Percentiles rank a stretch among this genome's conserved stretches.
Conservation (phyloP, 1,140 invertebrate species). For the Drosophila hydei region DNA sequence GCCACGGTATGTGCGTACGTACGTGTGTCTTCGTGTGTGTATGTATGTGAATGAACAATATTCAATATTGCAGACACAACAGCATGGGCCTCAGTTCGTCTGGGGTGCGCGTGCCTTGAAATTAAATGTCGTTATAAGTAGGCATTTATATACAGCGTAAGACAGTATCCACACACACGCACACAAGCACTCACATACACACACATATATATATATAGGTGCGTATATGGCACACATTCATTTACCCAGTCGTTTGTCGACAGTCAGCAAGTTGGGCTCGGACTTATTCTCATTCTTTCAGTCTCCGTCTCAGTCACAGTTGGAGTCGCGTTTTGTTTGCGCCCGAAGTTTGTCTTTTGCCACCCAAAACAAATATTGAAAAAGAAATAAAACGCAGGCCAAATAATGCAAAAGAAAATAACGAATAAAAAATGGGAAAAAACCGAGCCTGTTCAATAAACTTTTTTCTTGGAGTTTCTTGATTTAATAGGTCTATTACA, state of each 20-base stretch:
- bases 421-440: slow-evolving; percentile 13
- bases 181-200: slow-evolving; percentile 22
- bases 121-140: slow-evolving; percentile 82
- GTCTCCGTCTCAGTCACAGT: slow-evolving; percentile 11
- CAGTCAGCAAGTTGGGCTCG: slow-evolving; percentile 32
- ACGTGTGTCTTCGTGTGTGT: slow-evolving; percentile 23
- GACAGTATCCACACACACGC: slow-evolving; percentile 12
- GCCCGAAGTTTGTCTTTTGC: slow-evolving; percentile 63
- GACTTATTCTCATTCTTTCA: neutral
- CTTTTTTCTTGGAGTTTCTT: neutral
- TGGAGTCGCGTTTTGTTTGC: slow-evolving; percentile 24
- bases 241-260: slow-evolving; percentile 45
- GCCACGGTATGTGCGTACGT: slow-evolving; percentile 1
- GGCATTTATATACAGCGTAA: slow-evolving; percentile 76
- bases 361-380: slow-evolving; percentile 80
- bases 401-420: slow-evolving; percentile 55
- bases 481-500: neutral
- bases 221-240: slow-evolving; percentile 44
- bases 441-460: neutral
- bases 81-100: slow-evolving; percentile 38
- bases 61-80: slow-evolving; percentile 75
- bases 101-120: slow-evolving; percentile 72
- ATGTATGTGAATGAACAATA: slow-evolving; percentile 54
- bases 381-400: slow-evolving; percentile 70
- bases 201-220: slow-evolving; percentile 16